phyloP scores from a whole-genome alignment of 2,888 invertebrate genomes.

The Leucophenga montana region DNA sequence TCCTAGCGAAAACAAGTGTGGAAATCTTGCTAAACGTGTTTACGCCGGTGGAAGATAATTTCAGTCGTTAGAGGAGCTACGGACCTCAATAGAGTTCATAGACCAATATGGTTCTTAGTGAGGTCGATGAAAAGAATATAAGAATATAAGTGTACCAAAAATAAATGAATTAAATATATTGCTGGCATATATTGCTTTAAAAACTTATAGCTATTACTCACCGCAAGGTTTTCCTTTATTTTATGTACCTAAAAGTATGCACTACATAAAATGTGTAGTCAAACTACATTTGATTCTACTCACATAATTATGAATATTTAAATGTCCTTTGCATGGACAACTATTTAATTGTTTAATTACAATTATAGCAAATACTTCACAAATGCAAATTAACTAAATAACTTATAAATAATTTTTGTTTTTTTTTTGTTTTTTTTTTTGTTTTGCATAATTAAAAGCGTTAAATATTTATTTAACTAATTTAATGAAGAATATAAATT shows the following conservation, averaged over 20 bases:
- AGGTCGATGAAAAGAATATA: too few relatives aligned
- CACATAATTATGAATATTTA: neutral
- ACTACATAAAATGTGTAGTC: constrained; percentile 1
- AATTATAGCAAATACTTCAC: constrained; percentile 16
- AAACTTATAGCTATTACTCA: neutral
- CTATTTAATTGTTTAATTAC: neutral
- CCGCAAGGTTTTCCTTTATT: neutral
- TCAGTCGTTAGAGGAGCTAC: too few relatives aligned
- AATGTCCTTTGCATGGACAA: neutral
- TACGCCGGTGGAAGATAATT: too few relatives aligned
- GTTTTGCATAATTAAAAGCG: neutral
- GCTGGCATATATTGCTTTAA: neutral
- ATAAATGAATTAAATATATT: neutral
- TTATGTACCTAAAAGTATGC: neutral
- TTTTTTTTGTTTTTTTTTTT: too few relatives aligned
- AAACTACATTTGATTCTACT: neutral
- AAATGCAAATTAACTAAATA: constrained; percentile 18
- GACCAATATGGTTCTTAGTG: too few relatives aligned
- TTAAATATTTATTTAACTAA: constrained; percentile 31
- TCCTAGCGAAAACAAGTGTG: too few relatives aligned
- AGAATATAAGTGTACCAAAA: neutral
- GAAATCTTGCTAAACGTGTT: too few relatives aligned
- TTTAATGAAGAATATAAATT: constrained; percentile 45
- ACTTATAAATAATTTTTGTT: too few relatives aligned
- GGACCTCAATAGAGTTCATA: too few relatives aligned